phyloP scores from a whole-genome alignment of 2,797 vertebrate species.

The Anniella stebbinsi region DNA sequence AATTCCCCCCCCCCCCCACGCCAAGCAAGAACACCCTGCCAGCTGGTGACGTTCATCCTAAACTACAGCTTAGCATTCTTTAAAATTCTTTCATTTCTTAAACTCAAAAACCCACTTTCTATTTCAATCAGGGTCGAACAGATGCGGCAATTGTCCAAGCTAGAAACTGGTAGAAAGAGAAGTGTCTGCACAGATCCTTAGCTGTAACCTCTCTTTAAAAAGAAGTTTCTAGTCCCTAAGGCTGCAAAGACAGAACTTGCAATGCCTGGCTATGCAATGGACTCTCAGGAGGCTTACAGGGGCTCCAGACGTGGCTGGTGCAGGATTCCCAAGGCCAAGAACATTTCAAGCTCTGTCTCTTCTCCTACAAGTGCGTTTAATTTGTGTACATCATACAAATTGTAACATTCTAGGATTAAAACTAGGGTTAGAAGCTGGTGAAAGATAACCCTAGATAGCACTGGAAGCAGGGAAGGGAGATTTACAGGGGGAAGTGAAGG shows the following conservation, averaged over 20 bases:
- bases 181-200: background rate
- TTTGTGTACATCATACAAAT: background rate
- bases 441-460: too few relatives aligned
- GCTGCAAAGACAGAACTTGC: fast-evolving
- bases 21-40: too few relatives aligned
- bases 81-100: background rate
- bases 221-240: background rate
- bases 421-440: background rate
- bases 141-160: background rate
- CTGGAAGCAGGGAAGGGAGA: background rate
- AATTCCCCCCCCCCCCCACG: background rate
- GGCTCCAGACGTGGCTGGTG: too few relatives aligned
- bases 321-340: background rate
- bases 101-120: background rate
- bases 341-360: too few relatives aligned
- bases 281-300: too few relatives aligned
- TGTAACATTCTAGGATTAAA: background rate
- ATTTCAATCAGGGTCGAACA: background rate
- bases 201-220: background rate
- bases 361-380: background rate
- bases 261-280: too few relatives aligned
- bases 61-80: background rate
- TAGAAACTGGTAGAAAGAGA: background rate
- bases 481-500: too few relatives aligned
- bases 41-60: too few relatives aligned